Base-by-base conservation (phyloP, 2,888 invertebrate genomes). In the Eulithis testata region DNA sequence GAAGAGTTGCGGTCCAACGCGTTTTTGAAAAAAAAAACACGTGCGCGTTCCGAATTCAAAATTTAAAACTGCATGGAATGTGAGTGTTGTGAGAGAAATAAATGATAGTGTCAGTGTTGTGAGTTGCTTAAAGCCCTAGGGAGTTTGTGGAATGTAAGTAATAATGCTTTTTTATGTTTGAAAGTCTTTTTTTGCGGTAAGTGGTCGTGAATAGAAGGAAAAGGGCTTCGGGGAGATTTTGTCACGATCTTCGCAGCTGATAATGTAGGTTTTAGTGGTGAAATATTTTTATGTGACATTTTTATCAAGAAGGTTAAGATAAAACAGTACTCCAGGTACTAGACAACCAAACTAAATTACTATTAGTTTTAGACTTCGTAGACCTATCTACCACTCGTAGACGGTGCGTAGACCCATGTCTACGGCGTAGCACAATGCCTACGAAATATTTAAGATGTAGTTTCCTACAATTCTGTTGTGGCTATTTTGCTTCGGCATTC, bases 1-100 rank as follows among this genome's bases (percentile, higher is more conserved):
- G 83, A 85, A 73, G 79, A 77, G 82, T 76, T 76, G 77, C 86
- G 87, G 89, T 81, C 76, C 74, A 76, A 80, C 81, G 79, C 80
- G 70, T 70, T 61, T 70, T 71, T 60, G 72, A 31, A 76, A 74
- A 75, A 72, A 77, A 76, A 70, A 70, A 65, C 71, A 73, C 80
- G 82, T 80, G 80, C 85, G 84, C 78, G 78, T 65, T 70, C 67
- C 14, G 63, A 66, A 68, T 68, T 31, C 31, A 40, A 40, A 40
- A 40, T 40, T 40, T 69, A 62, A 65, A 64, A 70, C 68, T 69
- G 68, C 60, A 70, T 70, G 72, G 63, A 57, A 62, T 69, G 71
- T 67, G 63, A 49, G 65, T 67, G 65, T 52, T 57, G 71, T 70
- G 64, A 57, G 52, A 57, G 63, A 31, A 58, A 47, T 63, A 37